Evolutionary conservation across 2,888 invertebrate species (phyloP).

Genomic region (Thymelicus acteon): DNA sequence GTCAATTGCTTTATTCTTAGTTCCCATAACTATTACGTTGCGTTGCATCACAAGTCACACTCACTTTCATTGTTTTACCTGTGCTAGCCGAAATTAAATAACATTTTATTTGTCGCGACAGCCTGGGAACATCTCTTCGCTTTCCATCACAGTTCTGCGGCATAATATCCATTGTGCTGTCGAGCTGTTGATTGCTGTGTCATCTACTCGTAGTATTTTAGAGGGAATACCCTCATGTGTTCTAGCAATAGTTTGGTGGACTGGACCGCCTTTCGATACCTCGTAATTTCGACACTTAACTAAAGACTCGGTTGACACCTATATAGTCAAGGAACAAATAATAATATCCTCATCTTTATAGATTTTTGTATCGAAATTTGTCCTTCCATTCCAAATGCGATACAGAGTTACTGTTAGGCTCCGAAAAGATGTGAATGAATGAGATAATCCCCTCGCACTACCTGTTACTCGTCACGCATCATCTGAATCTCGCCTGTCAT

Average conservation of each 20-base stretch:
- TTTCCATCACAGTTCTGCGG: conserved; percentile 60
- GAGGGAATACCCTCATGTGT: conserved; percentile 1
- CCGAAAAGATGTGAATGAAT: neutral
- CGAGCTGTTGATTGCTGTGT: conserved; percentile 33
- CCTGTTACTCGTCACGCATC: conserved; percentile 20
- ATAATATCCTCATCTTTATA: too few relatives aligned
- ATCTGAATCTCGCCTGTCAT: conserved; percentile 30
- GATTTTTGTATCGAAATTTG: too few relatives aligned
- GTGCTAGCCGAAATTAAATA: conserved; percentile 67
- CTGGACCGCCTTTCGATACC: too few relatives aligned
- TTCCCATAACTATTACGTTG: conserved; percentile 56
- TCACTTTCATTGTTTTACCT: conserved; percentile 65
- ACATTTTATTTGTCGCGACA: conserved; percentile 62
- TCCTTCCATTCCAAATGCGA: too few relatives aligned
- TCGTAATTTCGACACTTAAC: too few relatives aligned
- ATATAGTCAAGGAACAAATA: too few relatives aligned
- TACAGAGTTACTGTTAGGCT: too few relatives aligned
- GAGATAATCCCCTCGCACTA: conserved; percentile 11
- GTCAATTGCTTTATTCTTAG: conserved; percentile 42
- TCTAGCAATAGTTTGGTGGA: too few relatives aligned
- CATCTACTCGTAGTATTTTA: neutral
- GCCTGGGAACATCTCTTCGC: conserved; percentile 71
- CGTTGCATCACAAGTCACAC: conserved; percentile 48
- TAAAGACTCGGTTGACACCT: too few relatives aligned
- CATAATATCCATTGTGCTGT: conserved; percentile 59